Conservation (phyloP, 64 coral and sea anemone genomes). For the Astreopora myriophthalma region DNA sequence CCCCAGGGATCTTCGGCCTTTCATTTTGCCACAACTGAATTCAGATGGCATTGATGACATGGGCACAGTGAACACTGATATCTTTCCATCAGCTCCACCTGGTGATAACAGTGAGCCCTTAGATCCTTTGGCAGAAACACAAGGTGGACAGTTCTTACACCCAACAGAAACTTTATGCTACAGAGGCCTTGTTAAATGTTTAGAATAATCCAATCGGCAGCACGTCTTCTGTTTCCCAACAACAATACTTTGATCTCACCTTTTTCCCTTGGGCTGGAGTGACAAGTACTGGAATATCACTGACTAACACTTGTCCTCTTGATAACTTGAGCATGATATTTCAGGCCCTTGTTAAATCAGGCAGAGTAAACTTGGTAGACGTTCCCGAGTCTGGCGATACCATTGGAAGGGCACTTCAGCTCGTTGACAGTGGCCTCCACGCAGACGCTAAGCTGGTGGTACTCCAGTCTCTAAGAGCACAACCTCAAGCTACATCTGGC, state of each 20-base stretch:
- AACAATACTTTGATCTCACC: not conserved
- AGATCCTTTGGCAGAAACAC: not conserved
- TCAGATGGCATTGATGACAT: not conserved
- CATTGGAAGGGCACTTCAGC: not conserved
- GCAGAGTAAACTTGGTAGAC: not conserved
- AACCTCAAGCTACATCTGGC: not conserved
- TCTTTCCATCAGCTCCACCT: not conserved
- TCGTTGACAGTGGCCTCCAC: not conserved
- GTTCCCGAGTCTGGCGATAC: not conserved
- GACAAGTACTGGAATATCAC: slow-evolving; percentile 42
- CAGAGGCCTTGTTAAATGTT: not conserved
- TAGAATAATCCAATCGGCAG: not conserved
- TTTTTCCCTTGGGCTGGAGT: slow-evolving; percentile 57
- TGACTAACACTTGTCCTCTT: slow-evolving; percentile 46
- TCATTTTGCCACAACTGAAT: slow-evolving; percentile 35
- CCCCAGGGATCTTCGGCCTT: slow-evolving; percentile 59
- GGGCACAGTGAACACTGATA: not conserved
- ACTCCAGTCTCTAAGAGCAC: not conserved
- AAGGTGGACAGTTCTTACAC: not conserved
- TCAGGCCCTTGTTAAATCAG: not conserved
- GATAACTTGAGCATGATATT: slow-evolving; percentile 63
- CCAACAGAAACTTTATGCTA: not conserved
- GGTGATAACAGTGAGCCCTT: not conserved
- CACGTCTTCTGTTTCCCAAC: not conserved
- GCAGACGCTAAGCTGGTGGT: not conserved